Base-by-base conservation (phyloP, 2,888 invertebrate genomes). In the Spicauda simplicius region DNA sequence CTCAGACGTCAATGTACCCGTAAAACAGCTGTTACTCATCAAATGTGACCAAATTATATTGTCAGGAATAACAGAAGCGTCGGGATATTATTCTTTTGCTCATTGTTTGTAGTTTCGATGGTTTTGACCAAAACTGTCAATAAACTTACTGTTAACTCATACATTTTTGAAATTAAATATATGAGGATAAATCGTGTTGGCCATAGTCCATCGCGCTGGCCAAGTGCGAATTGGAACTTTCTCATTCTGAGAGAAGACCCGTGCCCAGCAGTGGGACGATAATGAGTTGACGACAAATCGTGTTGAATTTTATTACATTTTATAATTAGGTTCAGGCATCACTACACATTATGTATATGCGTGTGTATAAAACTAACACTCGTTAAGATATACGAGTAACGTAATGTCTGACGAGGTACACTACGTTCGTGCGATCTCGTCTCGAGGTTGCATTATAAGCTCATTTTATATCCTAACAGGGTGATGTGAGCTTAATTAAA, bases 401-500 rank as follows among this genome's bases (percentile, higher is more conserved):
- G 25, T 52, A 48, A 63, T 18, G 59, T 45, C 65, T 58, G 53
- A 33, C 7, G 10, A 25, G 25, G 25, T 25, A 25, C 25, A 25
- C 25, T 5, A 41, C 58, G 58, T 54, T 53, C 41, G 53, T 19
- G 58, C 20, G 37, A 57, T 19, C 61, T 61, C 57, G 52, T 25
- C 41, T 8, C 57, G 41, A 57, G 52, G 57, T 64, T 58, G 57
- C 80, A 90, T 90, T 87, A 88, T 86, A 90, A 88, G 85, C 88
- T 87, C 90, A 91, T 91, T 89, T 88, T 81, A 85, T 85, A 83
- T 82, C 80, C 85, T 85, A 86, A 83, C 87, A 83, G 86, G 85
- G 83, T 87, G 88, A 89, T 87, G 87, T 78, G 86, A 82, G 85
- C 87, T 90, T 91, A 90, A 91, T 91, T 91, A 91, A 92, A 90